Base-by-base conservation (phyloP, 1,140 invertebrate genomes). In the Nixonia krombeini region DNA sequence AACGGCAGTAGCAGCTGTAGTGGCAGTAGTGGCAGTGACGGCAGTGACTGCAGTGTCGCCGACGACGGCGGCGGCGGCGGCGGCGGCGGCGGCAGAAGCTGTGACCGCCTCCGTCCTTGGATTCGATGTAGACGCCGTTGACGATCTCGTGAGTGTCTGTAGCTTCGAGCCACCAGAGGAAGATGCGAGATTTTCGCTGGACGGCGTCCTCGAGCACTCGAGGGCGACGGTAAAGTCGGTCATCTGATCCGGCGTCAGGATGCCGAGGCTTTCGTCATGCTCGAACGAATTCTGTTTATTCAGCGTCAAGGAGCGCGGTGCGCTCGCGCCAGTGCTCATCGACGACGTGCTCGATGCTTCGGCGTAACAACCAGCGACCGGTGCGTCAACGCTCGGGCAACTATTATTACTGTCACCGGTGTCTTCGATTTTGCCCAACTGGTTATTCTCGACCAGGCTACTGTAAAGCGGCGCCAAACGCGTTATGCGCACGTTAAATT, bases 161-260 rank as follows among this genome's bases (percentile, higher is more conserved):
- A 50, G 16, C 12, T 45, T 49, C 23, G 42, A 26, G n/a, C 38
- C 37, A 7, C 31, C 26, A 3, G 21, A 21, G 1, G 53, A 52
- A 16, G 72, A 79, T 0, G 74, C 77, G 8, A 85, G 70, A 63
- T 84, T 85, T 53, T 85, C 82, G 69, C 77, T 84, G 56, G 88
- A 89, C 45, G 88, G 88, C 38, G 87, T 89, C 62, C 81, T 84
- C 85, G 88, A 76, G 84, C 85, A 81, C 83, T 87, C 83, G 81
- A 83, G 56, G 10, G 81, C 86, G 56, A 88, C 87, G 18, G 87
- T 88, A 70, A 90, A 89, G 77, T 92, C 91, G 47, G 90, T 89
- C 93, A 95, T 95, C 78, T 95, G 93, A 85, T 94, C 92, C 0
- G 93, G 93, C 4, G 93, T 94, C 10, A 95, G 83, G 63, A 95